Evolutionary conservation across 2,113 vertebrate species (phyloP), one percentile per base, ranked within the genome.

Genomic region (Pithys albifrons): DNA sequence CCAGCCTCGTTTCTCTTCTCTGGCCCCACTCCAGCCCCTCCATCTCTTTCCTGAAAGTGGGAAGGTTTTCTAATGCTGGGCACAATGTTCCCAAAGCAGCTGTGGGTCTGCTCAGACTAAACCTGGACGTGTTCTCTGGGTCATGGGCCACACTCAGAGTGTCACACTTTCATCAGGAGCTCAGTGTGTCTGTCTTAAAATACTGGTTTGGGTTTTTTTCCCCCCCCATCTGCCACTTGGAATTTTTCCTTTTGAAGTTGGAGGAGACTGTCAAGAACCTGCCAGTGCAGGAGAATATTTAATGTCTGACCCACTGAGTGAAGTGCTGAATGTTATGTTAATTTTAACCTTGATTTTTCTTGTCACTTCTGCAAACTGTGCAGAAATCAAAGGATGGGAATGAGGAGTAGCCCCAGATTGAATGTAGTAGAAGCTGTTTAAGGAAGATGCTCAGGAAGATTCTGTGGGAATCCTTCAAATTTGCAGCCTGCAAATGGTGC

Each of bases 121-220:
- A 48, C 13, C 72, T 59, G 58, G 28, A 0, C 0, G 1, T 25
- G 28, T 70, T n/a, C 28, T 33, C 59, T 49, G 61, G n/a, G 14
- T 74, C 37, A 8, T 2, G 25, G 52, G 57, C 51, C 10, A 8
- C 10, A 22, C 0, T 0, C 8, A 7, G 6, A 52, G 39, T 71
- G 76, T 83, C 37, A 15, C 15, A 0, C 33, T 61, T 24, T 5
- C 65, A 14, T 48, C 61, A 37, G 19, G 7, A 65, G 41, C 64
- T 95, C 46, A 9, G 27, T 8, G 12, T 2, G 4, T 71, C 73
- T 59, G 23, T n/a, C 51, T 51, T 39, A 8, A 84, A 77, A 67
- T 31, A 16, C 23, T 43, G 52, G 2, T 2, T 22, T 59, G 55
- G 35, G 35, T 9, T 35, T 43, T n/a, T 13, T n/a, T n/a, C n/a